phyloP scores from a whole-genome alignment of 2,888 invertebrate species.

The Stenotaenia linearis region DNA sequence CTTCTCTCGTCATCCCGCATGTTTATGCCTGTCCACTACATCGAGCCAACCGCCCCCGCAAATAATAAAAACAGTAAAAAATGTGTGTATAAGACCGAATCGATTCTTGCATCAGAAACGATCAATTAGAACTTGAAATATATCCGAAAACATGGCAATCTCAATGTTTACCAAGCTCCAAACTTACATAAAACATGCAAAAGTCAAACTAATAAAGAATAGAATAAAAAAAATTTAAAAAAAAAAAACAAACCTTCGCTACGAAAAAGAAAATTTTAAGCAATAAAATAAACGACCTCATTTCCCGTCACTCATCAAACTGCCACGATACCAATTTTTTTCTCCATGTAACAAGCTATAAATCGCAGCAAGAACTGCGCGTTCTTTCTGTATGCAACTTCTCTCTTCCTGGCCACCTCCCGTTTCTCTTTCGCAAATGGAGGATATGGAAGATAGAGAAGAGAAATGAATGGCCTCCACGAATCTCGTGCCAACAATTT shows the following conservation, averaged over 20 bases:
- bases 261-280: not conserved
- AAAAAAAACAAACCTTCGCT: not conserved
- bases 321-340: constrained; percentile 19
- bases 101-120: not conserved
- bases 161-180: not conserved
- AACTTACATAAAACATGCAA: constrained; percentile 20
- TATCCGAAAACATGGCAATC: not conserved
- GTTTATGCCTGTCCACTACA: constrained; percentile 12
- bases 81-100: not conserved
- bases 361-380: not conserved
- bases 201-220: not conserved
- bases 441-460: constrained; percentile 15
- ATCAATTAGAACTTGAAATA: constrained; percentile 1
- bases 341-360: constrained; percentile 3
- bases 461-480: constrained; percentile 13
- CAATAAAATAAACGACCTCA: constrained; percentile 24
- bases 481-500: constrained; percentile 23
- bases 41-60: not conserved
- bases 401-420: constrained; percentile 19
- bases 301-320: constrained; percentile 26
- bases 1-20: constrained; percentile 8
- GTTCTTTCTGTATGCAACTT: constrained; percentile 20
- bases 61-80: not conserved
- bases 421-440: constrained; percentile 12
- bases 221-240: not conserved